phyloP scores from a whole-genome alignment of 2,797 vertebrate genomes.

The Pteronotus mesoamericanus region DNA sequence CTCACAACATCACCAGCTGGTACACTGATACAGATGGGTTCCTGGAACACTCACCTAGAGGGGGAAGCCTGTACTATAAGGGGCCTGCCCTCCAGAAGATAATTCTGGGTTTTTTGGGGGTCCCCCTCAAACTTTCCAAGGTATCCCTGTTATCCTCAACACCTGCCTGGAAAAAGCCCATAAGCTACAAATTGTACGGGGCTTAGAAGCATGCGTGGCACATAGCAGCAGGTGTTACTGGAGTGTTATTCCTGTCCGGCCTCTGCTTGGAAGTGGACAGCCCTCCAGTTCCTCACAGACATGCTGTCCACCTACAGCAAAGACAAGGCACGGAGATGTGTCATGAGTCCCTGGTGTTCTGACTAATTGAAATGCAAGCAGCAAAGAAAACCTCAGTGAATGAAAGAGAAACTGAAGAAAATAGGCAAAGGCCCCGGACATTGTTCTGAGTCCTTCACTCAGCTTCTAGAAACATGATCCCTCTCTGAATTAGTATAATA shows the following conservation, averaged over 20 bases:
- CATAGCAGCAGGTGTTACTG: rapidly evolving
- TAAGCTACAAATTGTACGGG: not conserved
- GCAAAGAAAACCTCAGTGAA: not conserved
- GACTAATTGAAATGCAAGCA: not conserved
- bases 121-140: not conserved
- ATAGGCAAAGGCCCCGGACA: not conserved
- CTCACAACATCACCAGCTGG: too few species aligned
- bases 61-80: too few species aligned
- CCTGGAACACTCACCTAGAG: too few species aligned
- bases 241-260: not conserved
- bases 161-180: not conserved
- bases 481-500: not conserved
- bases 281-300: not conserved
- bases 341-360: not conserved
- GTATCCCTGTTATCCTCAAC: not conserved
- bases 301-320: too few species aligned
- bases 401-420: not conserved
- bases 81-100: too few species aligned
- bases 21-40: too few species aligned
- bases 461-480: not conserved
- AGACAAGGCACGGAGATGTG: rapidly evolving
- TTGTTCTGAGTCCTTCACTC: not conserved
- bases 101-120: too few species aligned
- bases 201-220: not conserved
- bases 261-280: not conserved